phyloP scores from a whole-genome alignment of 30 jellyfish, hydroid and myxozoan species.

The Aurelia sp. region DNA sequence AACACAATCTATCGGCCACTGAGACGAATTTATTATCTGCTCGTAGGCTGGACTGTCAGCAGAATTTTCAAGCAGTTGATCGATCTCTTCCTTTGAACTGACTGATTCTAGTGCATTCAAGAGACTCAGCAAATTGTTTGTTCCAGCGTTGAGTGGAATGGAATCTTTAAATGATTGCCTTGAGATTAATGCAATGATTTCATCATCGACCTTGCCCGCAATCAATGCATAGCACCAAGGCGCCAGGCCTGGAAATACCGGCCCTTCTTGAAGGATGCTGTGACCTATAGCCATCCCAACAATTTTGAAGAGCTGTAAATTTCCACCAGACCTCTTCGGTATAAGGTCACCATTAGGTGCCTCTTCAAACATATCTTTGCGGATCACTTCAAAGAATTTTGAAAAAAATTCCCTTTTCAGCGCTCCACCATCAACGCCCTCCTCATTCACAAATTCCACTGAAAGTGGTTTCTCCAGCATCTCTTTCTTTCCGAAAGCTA shows the following conservation, averaged over 20 bases:
- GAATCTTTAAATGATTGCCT: not conserved
- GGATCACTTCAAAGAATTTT: slow-evolving; percentile 40
- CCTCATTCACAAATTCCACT: slow-evolving; percentile 7
- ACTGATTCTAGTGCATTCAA: slow-evolving; percentile 3
- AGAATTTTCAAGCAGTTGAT: slow-evolving; percentile 16
- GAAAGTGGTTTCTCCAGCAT: not conserved
- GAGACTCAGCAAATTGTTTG: slow-evolving; percentile 13
- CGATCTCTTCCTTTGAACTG: slow-evolving; percentile 22
- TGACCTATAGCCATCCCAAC: slow-evolving; percentile 66
- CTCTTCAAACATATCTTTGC: slow-evolving; percentile 31
- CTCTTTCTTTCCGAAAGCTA: slow-evolving; percentile 18
- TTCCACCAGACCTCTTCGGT: slow-evolving; percentile 79
- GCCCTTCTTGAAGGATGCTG: slow-evolving; percentile 65
- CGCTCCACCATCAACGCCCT: slow-evolving; percentile 44
- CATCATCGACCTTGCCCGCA: slow-evolving; percentile 26
- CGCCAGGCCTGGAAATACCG: slow-evolving; percentile 7
- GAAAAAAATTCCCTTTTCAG: slow-evolving; percentile 20
- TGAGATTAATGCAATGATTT: slow-evolving; percentile 3
- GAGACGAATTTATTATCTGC: slow-evolving; percentile 43
- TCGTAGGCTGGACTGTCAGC: slow-evolving; percentile 70
- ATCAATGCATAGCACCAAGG: slow-evolving; percentile 36
- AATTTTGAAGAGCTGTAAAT: slow-evolving; percentile 48
- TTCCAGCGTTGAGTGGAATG: slow-evolving; percentile 51
- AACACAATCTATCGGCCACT: slow-evolving; percentile 30
- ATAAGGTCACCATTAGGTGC: slow-evolving; percentile 31